A percentile compares a stretch with the other conserved stretches of the same genome.
Conservation (phyloP, 2,797 vertebrate genomes). For the Lithobates pipiens region DNA sequence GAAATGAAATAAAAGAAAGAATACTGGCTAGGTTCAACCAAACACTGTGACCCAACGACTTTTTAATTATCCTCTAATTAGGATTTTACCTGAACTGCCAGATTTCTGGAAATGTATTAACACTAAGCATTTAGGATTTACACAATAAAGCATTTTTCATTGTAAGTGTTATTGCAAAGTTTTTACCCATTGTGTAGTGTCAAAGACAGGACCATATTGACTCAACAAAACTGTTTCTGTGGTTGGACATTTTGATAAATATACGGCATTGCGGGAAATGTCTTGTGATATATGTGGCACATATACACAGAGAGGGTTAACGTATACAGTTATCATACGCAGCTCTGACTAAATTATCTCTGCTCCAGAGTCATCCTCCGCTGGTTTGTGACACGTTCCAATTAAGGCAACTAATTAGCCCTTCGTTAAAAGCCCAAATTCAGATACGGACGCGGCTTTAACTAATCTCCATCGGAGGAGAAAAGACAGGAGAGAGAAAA, state of each 20-base stretch:
- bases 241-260: background rate
- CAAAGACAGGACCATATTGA: too few species aligned
- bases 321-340: background rate
- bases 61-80: too few species aligned
- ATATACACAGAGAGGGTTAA: slow-evolving; percentile 17
- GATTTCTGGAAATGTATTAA: too few species aligned
- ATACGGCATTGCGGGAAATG: background rate
- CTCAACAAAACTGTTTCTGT: background rate
- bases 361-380: slow-evolving; percentile 38
- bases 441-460: slow-evolving; percentile 36
- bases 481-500: slow-evolving; percentile 29
- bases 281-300: too few species aligned
- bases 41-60: too few species aligned
- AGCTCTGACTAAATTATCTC: slow-evolving; percentile 45
- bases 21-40: too few species aligned
- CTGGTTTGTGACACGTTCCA: slow-evolving; percentile 51
- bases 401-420: slow-evolving; percentile 53
- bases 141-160: too few species aligned
- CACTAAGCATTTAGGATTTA: too few species aligned
- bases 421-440: slow-evolving; percentile 27
- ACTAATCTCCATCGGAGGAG: slow-evolving; percentile 36
- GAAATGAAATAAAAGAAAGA: too few species aligned
- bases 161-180: too few species aligned
- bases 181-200: too few species aligned
- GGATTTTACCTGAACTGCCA: too few species aligned